These are phyloP conservation scores for Sitophilus oryzae DNA, from an alignment of 1,140 invertebrate genomes.

Conservation along the genomic window DNA sequence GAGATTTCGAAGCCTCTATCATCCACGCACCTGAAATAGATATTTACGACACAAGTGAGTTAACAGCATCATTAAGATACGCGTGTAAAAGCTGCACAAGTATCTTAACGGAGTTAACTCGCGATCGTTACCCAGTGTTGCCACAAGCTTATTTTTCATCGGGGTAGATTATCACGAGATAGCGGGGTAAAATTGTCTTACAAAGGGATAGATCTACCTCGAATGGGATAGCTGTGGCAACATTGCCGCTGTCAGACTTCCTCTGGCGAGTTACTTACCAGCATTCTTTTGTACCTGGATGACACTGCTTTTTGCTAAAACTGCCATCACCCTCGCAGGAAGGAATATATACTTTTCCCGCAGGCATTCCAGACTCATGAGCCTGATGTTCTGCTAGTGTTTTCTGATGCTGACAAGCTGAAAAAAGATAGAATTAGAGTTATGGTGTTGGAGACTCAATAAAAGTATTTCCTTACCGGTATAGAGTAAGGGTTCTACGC, in stretches of 20 bases:
- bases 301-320: slow-evolving; percentile 75
- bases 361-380: slow-evolving; percentile 67
- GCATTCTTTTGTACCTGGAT: slow-evolving; percentile 66
- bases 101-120: no score
- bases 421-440: slow-evolving; percentile 8
- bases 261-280: slow-evolving; percentile 49
- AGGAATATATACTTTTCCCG: slow-evolving; percentile 69
- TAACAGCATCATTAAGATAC: no score
- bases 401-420: slow-evolving; percentile 66
- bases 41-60: no score
- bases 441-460: no score
- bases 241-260: neutral
- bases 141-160: no score
- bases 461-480: no score
- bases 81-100: no score
- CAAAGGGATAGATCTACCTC: no score
- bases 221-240: no score
- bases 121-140: no score
- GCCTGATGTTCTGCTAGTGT: slow-evolving; percentile 66
- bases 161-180: no score
- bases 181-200: no score
- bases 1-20: slow-evolving; percentile 73
- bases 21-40: slow-evolving; percentile 64
- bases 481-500: slow-evolving; percentile 63
- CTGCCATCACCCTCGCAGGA: slow-evolving; percentile 69